These are phyloP conservation scores for Geotrypetes seraphini DNA, from an alignment of 2,797 vertebrate species.

Conservation along the genomic window DNA sequence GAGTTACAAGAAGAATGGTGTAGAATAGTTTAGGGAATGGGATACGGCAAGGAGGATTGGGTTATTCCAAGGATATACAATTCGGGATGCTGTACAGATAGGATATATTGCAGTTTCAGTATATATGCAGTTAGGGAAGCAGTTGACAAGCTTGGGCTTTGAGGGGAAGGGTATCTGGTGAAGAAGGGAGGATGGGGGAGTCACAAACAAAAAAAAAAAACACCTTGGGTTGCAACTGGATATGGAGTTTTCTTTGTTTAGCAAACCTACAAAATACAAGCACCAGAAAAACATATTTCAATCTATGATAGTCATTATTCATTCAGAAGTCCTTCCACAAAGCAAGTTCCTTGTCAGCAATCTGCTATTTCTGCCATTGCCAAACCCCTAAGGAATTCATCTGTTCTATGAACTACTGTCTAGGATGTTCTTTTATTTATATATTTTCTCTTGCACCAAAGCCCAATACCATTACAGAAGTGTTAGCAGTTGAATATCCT, in stretches of 20 bases:
- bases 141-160: no score
- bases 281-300: constrained; percentile 3
- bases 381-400: constrained; percentile 19
- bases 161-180: no score
- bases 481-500: constrained; percentile 7
- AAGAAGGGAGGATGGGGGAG: no score
- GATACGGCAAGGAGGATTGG: no score
- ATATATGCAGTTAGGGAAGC: no score
- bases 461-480: neutral
- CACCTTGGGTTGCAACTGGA: constrained; percentile 19
- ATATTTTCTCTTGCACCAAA: neutral
- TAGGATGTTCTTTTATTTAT: neutral
- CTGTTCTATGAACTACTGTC: constrained; percentile 18
- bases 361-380: constrained; percentile 7
- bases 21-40: no score
- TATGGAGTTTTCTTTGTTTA: constrained; percentile 7
- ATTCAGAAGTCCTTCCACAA: constrained; percentile 23
- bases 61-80: no score
- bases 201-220: no score
- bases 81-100: no score
- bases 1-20: no score
- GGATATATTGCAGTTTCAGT: no score
- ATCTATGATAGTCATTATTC: constrained; percentile 8
- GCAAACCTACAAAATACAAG: neutral
- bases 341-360: constrained; percentile 22